Evolutionary conservation across 30 jellyfish, hydroid and myxozoan genomes (phyloP).

Genomic region (Phacellophora camtschatica): DNA sequence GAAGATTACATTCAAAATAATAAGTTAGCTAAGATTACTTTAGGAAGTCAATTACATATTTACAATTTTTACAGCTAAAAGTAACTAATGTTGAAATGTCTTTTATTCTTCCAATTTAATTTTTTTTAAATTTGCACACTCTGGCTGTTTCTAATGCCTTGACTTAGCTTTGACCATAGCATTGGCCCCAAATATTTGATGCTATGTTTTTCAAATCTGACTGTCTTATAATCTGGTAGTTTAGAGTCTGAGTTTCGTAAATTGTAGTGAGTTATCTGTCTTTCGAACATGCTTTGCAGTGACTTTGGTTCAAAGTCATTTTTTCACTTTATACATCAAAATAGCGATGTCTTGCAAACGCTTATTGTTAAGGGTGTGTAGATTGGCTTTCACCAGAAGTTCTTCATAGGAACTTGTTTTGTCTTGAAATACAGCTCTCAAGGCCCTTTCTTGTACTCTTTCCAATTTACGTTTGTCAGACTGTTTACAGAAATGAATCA

Average conservation of each 20-base stretch:
- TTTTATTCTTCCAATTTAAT: no score
- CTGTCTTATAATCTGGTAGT: neutral
- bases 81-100: no score
- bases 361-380: constrained; percentile 3
- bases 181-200: no score
- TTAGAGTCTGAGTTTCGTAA: neutral
- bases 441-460: constrained; percentile 24
- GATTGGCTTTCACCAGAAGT: constrained; percentile 1
- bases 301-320: neutral
- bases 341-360: constrained; percentile 15
- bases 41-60: no score
- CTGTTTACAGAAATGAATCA: neutral
- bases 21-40: no score
- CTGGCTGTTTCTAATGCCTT: no score
- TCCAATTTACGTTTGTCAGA: neutral
- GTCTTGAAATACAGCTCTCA: neutral
- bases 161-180: no score
- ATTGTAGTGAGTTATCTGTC: neutral
- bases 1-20: no score
- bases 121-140: no score
- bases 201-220: no score
- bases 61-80: no score
- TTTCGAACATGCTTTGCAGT: neutral
- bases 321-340: constrained; percentile 26
- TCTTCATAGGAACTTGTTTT: constrained; percentile 16